Conservation (phyloP, 2,113 vertebrate genomes). For the Anhinga anhinga region DNA sequence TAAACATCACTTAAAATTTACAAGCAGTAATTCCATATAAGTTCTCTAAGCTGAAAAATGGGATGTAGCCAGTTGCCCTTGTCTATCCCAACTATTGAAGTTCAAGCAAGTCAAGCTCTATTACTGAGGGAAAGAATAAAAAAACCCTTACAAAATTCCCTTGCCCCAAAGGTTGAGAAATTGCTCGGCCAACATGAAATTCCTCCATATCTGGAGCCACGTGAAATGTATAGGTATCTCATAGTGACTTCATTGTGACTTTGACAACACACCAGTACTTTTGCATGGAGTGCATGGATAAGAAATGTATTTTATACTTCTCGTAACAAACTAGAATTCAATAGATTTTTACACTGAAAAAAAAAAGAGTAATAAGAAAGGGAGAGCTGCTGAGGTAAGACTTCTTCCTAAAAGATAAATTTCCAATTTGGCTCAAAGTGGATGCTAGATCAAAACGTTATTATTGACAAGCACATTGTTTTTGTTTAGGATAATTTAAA, state of each 20-base stretch:
- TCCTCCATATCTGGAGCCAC: neutral
- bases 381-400: neutral
- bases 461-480: neutral
- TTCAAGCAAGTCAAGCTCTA: constrained; percentile 5
- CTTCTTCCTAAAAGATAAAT: neutral
- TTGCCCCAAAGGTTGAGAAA: neutral
- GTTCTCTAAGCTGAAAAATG: neutral
- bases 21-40: neutral
- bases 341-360: neutral
- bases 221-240: neutral
- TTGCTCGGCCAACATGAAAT: neutral
- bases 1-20: constrained; percentile 39
- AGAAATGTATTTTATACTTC: neutral
- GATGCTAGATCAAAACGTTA: neutral
- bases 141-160: neutral
- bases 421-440: neutral
- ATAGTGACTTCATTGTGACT: neutral
- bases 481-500: neutral
- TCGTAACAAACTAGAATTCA: neutral
- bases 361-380: neutral
- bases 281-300: neutral
- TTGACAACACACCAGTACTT: neutral
- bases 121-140: neutral
- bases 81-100: neutral
- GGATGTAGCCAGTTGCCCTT: neutral